A percentile compares a stretch with the other conserved stretches of the same genome.
These are phyloP conservation scores for Cheumatopsyche charites DNA, from an alignment of 1,140 invertebrate species.

Conservation along the genomic window DNA sequence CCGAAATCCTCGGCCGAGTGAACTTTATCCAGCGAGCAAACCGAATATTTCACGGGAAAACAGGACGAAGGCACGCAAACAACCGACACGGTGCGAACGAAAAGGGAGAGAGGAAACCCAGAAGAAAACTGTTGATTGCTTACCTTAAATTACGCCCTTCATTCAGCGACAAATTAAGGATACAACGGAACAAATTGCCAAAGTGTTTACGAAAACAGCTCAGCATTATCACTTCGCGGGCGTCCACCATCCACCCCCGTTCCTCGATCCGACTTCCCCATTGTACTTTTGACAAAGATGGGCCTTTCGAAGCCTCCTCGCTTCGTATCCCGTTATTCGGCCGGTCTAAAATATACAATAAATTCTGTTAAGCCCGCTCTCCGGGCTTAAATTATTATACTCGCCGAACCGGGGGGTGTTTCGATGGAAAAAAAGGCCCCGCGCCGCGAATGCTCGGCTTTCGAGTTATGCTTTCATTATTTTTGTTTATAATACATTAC, in stretches of 20 bases:
- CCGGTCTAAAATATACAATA: conserved; percentile 43
- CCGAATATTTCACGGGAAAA: conserved; percentile 21
- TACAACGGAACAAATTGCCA: conserved; percentile 32
- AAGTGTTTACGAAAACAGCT: conserved; percentile 36
- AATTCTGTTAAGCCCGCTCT: conserved; percentile 36
- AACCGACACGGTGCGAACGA: no score
- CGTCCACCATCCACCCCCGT: no score
- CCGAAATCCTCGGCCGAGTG: conserved; percentile 9
- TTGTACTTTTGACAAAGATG: conserved; percentile 35
- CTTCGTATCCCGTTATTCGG: conserved; percentile 25
- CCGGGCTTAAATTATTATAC: not conserved
- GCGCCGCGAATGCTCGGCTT: conserved; percentile 29
- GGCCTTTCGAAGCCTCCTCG: conserved; percentile 21
- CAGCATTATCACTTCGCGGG: conserved; percentile 26
- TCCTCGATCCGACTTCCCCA: conserved; percentile 4
- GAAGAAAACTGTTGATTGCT: conserved; percentile 29
- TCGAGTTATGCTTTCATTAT: conserved; percentile 41
- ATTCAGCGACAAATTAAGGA: conserved; percentile 34
- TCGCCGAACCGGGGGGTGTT: no score
- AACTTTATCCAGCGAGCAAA: conserved; percentile 24
- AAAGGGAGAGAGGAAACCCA: no score
- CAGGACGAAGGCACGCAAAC: not conserved
- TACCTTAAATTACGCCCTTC: conserved; percentile 34
- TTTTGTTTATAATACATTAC: conserved; percentile 43
- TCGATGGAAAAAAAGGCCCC: conserved; percentile 27